Evolutionary conservation across 2,113 vertebrate genomes (phyloP).

Genomic region (Paramormyrops kingsleyae): DNA sequence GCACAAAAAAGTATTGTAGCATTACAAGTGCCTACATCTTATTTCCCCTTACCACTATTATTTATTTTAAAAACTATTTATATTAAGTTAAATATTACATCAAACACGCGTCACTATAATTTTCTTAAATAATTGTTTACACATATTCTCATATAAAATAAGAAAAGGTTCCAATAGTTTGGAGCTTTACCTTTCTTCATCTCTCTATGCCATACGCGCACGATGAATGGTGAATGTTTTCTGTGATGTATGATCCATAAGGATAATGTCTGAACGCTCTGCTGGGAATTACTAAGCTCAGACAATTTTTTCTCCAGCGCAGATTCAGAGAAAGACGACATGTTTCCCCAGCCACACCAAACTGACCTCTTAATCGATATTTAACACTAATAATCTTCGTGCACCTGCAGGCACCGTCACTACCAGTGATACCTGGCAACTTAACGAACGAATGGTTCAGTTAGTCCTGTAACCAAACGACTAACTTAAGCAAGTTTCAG

Average conservation of each 20-base stretch:
- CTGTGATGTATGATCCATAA: conserved; percentile 96
- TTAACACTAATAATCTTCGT: background rate
- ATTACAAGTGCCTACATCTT: background rate
- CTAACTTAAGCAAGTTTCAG: background rate
- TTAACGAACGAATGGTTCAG: background rate
- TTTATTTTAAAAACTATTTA: background rate
- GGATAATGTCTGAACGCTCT: conserved; percentile 88
- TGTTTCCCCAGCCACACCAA: background rate
- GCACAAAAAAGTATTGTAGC: background rate
- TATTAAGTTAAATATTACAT: background rate
- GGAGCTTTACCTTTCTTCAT: conserved; percentile 77
- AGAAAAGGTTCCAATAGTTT: background rate
- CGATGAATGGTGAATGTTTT: conserved; percentile 84
- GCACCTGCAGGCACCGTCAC: background rate
- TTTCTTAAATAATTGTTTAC: background rate
- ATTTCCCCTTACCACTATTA: background rate
- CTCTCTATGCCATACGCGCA: conserved; percentile 91
- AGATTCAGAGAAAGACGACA: conserved; percentile 83
- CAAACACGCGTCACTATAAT: background rate
- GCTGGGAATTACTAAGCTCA: conserved; percentile 90
- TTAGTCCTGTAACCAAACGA: background rate
- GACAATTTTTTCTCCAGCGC: conserved; percentile 93
- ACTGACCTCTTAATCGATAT: background rate
- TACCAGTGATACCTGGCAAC: background rate
- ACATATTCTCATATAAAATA: background rate